A percentile compares a stretch with the other conserved stretches of the same genome.
Conservation (phyloP, 1,140 invertebrate species). For the Papilio helenus region DNA sequence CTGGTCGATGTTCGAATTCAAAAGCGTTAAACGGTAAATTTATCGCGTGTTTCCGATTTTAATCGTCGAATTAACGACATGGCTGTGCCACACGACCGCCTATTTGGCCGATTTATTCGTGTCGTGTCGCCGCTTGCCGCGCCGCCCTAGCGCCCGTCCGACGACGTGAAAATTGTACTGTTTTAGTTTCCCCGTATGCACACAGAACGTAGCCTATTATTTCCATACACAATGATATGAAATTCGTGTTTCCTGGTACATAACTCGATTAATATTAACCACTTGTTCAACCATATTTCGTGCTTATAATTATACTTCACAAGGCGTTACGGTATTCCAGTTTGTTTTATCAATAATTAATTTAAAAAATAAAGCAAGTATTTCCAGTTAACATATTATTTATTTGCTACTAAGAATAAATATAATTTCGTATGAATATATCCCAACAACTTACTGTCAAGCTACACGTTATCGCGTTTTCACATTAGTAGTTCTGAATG, state of each 20-base stretch:
- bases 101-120: conserved; percentile 69
- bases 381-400: not conserved
- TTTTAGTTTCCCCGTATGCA: conserved; percentile 42
- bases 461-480: conserved; percentile 57
- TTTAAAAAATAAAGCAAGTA: too few relatives aligned
- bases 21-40: conserved; percentile 71
- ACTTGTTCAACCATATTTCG: conserved; percentile 2
- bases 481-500: conserved; percentile 65
- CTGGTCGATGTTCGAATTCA: conserved; percentile 63
- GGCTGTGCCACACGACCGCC: conserved; percentile 51
- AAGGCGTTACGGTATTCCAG: not conserved
- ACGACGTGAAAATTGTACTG: conserved; percentile 43
- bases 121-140: conserved; percentile 40
- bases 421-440: conserved; percentile 29
- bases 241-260: conserved; percentile 4
- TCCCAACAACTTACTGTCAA: conserved; percentile 37
- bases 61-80: conserved; percentile 76
- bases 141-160: conserved; percentile 42
- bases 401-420: not conserved
- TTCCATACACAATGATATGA: conserved; percentile 24
- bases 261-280: not conserved
- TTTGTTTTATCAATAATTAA: too few relatives aligned
- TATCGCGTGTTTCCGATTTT: conserved; percentile 79
- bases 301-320: not conserved
- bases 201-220: conserved; percentile 29